Conservation (phyloP, 2,888 invertebrate genomes). For the Barypeithes pellucidus region DNA sequence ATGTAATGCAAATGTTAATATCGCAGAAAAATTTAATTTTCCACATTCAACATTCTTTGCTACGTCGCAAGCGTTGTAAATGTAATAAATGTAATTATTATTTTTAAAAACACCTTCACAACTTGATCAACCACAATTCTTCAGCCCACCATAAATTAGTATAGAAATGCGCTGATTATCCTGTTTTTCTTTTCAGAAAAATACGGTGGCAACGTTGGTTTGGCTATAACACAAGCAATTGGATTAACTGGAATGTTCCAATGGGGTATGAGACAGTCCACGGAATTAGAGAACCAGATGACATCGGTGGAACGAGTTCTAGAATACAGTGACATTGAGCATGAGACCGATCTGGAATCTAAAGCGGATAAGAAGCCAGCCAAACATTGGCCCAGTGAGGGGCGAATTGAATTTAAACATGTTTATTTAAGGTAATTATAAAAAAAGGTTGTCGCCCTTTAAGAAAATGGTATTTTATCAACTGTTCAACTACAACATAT, state of each 20-base stretch:
- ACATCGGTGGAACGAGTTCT: conserved; percentile 90
- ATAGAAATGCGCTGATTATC: too few species aligned
- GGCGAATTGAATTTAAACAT: conserved; percentile 79
- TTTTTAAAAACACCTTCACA: too few species aligned
- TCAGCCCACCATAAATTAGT: too few species aligned
- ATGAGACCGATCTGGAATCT: conserved; percentile 72
- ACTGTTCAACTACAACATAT: too few species aligned
- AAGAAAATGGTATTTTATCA: too few species aligned
- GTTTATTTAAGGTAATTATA: conserved; percentile 80
- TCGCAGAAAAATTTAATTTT: too few species aligned
- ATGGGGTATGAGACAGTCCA: conserved; percentile 85
- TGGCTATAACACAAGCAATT: conserved; percentile 69
- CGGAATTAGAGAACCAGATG: conserved; percentile 81
- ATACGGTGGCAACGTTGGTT: conserved; percentile 69
- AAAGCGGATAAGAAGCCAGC: conserved; percentile 79
- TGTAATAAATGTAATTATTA: too few species aligned
- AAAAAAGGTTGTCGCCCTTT: too few species aligned
- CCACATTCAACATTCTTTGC: too few species aligned
- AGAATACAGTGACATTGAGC: conserved; percentile 67
- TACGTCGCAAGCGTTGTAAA: too few species aligned
- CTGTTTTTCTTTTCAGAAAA: conserved; percentile 59
- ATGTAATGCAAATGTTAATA: too few species aligned
- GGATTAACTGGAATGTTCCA: conserved; percentile 77
- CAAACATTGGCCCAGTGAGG: conserved; percentile 81
- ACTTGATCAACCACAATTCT: too few species aligned